These are phyloP conservation scores for Ptilodon capucinus DNA, from an alignment of 2,888 invertebrate species.

Conservation along the genomic window DNA sequence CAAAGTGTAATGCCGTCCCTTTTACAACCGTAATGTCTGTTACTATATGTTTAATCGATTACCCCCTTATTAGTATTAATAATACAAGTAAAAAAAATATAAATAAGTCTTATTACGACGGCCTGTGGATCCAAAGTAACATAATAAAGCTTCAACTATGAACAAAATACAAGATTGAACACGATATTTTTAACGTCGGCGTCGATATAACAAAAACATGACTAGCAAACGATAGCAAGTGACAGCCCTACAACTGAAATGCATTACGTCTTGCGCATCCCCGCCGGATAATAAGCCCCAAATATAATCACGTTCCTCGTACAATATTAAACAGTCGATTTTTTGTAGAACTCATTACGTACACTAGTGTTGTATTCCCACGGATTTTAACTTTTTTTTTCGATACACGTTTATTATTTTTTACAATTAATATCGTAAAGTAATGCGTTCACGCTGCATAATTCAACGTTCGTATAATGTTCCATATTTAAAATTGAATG, in stretches of 20 bases:
- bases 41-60: no score
- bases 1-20: no score
- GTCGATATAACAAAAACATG: no score
- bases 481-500: conserved; percentile 59
- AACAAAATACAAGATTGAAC: no score
- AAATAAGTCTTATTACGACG: no score
- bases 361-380: conserved; percentile 70
- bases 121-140: no score
- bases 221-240: background rate
- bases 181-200: no score
- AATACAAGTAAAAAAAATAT: no score
- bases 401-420: conserved; percentile 53
- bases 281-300: conserved; percentile 75
- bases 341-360: conserved; percentile 73
- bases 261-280: conserved; percentile 74
- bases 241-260: conserved; percentile 58
- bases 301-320: conserved; percentile 72
- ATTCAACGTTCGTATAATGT: conserved; percentile 52
- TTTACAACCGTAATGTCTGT: no score
- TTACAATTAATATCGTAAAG: conserved; percentile 68
- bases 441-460: conserved; percentile 81
- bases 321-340: conserved; percentile 63
- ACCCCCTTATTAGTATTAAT: no score
- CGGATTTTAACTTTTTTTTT: conserved; percentile 59
- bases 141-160: no score